Evolutionary conservation across 1,140 invertebrate genomes (phyloP), one percentile per base, ranked within the genome.

Genomic region (Nasonia longicornis): DNA sequence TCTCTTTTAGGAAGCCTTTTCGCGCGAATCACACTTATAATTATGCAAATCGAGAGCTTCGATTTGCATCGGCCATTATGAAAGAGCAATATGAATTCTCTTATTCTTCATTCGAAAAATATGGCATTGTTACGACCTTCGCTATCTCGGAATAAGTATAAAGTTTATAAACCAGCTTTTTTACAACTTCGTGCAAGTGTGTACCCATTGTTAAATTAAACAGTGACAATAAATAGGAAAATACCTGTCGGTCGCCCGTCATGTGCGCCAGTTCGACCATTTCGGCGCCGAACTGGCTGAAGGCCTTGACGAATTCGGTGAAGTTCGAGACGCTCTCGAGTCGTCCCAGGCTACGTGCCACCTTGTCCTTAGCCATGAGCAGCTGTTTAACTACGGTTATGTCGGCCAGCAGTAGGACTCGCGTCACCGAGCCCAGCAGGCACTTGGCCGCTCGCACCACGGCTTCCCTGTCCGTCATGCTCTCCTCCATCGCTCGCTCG

Each of bases 251-350:
- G 85, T 94, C 93, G 16, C 93, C 97, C 35, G 97, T 98, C 29
- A 99, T 91, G 89, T 99, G 96, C 16, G 98, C 98, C 80, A 99
- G 90, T 88, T 99, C 98, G 70, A 99, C 98, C 98, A 99, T 99
- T 89, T 99, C 97, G 12, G 95, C 96, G 4, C 98, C 98, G 90
- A 99, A 99, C 88, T 98, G 97, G 86, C 97, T 98, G 92, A 99
- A 99, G 7, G 98, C 97, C 87, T 98, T 97, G 45, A 99, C 98
- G 91, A 99, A 99, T 91, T 99, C 98, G 10, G 97, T 98, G 89
- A 99, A 99, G 91, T 98, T 99, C 79, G 96, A 95, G 63, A 99
- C 97, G 79, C 95, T 96, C 91, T 99, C 98, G 85, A 99, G 91
- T 73, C 96, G 93, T 83, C 96, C 96, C 83, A 97, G 92, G 87